Conservation (phyloP, 1,140 invertebrate genomes). For the Ephestia elutella region DNA sequence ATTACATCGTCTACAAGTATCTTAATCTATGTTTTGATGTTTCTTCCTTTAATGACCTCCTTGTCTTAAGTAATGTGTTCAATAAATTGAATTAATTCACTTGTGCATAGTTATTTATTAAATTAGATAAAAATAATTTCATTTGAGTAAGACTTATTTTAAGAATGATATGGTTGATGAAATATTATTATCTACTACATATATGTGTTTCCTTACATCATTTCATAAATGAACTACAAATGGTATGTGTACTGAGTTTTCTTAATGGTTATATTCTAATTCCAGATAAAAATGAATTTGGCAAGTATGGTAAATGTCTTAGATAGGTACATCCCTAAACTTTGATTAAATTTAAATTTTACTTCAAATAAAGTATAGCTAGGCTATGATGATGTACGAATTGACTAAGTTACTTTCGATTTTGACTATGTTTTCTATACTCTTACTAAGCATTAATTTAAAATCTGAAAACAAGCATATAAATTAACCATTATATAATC, state of each 20-base stretch:
- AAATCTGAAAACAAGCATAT: conserved; percentile 7
- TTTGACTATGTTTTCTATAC: background rate
- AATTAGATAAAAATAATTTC: conserved; percentile 17
- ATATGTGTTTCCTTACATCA: background rate
- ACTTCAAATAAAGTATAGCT: conserved; percentile 34
- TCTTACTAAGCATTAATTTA: background rate
- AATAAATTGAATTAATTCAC: conserved; percentile 11
- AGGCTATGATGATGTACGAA: conserved; percentile 48
- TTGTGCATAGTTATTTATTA: conserved; percentile 17
- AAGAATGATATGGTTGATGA: conserved; percentile 57
- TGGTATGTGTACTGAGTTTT: background rate
- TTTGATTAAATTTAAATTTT: conserved; percentile 10
- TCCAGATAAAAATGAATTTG: conserved; percentile 23
- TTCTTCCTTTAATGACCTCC: background rate
- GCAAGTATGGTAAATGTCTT: conserved; percentile 20
- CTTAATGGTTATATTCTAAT: no score
- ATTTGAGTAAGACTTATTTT: conserved; percentile 29
- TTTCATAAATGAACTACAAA: background rate
- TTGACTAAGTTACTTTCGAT: conserved; percentile 43
- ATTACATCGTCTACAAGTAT: conserved; percentile 9
- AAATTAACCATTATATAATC: background rate
- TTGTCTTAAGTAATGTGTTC: background rate
- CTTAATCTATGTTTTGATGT: conserved; percentile 8
- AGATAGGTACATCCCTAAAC: conserved; percentile 5
- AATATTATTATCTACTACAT: conserved; percentile 19